Evolutionary conservation across 2,113 vertebrate species (phyloP).

Genomic region (Menidia beryllina): DNA sequence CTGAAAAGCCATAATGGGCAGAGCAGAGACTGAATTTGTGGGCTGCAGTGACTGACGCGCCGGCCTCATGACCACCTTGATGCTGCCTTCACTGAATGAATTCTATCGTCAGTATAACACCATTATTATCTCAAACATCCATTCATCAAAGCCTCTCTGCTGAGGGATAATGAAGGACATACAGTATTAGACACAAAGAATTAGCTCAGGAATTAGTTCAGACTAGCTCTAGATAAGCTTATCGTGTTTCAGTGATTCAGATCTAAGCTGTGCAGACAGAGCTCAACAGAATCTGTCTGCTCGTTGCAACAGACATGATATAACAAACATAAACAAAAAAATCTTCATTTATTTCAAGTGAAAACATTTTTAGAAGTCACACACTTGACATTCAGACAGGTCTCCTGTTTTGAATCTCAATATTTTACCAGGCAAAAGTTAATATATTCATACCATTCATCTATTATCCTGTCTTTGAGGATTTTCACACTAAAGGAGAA

Average conservation of each 20-base stretch:
- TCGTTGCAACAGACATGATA: not conserved
- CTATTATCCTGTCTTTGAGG: not conserved
- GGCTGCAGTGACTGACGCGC: slow-evolving; percentile 38
- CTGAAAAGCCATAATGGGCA: slow-evolving; percentile 33
- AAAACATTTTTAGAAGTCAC: no score
- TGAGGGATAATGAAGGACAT: not conserved
- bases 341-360: no score
- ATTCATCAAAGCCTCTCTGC: slow-evolving; percentile 22
- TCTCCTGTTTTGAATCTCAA: not conserved
- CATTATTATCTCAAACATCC: slow-evolving; percentile 36
- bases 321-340: no score
- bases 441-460: not conserved
- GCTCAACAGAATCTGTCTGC: not conserved
- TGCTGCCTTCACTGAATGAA: slow-evolving; percentile 63
- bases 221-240: not conserved
- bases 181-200: no score
- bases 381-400: not conserved
- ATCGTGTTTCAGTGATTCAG: no score
- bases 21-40: slow-evolving; percentile 16
- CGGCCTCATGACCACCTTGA: slow-evolving; percentile 22
- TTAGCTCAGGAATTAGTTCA: no score
- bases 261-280: not conserved
- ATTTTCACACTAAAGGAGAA: not conserved
- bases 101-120: slow-evolving; percentile 39
- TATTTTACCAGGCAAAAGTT: no score